Conservation (phyloP, 2,797 vertebrate species). For the Pyrocephalus nanus region DNA sequence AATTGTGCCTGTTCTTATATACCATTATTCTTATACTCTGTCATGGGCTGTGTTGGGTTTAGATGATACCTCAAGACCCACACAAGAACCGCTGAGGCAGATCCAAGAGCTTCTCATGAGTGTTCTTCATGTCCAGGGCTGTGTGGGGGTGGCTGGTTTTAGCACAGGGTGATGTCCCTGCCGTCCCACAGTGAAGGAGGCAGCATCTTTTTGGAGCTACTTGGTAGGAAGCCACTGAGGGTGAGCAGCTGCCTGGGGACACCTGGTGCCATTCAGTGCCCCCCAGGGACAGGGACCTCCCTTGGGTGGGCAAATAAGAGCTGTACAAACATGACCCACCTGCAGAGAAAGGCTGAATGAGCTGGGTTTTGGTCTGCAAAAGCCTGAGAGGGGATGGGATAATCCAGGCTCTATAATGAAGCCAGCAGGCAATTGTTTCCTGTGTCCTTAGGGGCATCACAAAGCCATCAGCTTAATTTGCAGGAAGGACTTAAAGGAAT, state of each 20-base stretch:
- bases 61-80: background rate
- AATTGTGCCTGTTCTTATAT: background rate
- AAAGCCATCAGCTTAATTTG: slow-evolving; percentile 23
- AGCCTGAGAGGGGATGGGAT: background rate
- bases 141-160: background rate
- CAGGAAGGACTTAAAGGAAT: slow-evolving; percentile 3
- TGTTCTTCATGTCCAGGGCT: rapidly evolving
- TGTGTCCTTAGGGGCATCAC: background rate
- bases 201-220: background rate
- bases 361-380: background rate
- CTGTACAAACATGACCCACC: background rate
- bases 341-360: background rate
- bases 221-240: background rate
- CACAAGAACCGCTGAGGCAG: rapidly evolving
- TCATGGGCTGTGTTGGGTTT: background rate
- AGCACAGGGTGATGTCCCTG: background rate
- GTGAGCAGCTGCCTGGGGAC: background rate
- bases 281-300: background rate
- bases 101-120: background rate
- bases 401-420: background rate
- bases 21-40: background rate
- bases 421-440: background rate
- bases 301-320: background rate
- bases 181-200: background rate
- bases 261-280: background rate